Percentiles rank a stretch among this genome's conserved stretches.
Evolutionary conservation across 2,113 vertebrate genomes (phyloP).

Genomic region (Prolemur simus): DNA sequence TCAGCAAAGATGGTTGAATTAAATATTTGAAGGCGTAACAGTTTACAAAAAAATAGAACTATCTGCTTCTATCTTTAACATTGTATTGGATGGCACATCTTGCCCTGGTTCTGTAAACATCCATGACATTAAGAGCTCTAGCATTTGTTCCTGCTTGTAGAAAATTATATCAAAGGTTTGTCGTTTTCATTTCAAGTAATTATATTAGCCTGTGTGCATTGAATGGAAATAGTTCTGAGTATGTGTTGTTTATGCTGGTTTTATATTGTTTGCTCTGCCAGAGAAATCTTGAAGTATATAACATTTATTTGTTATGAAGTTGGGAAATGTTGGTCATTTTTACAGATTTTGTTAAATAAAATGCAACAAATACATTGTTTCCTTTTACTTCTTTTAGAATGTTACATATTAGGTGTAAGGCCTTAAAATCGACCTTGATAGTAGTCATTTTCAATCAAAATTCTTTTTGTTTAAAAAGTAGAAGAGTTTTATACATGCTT

Average conservation of each 20-base stretch:
- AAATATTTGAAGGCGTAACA: not conserved
- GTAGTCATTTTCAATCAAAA: slow-evolving; percentile 24
- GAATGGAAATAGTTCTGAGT: not conserved
- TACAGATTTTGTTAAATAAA: slow-evolving; percentile 38
- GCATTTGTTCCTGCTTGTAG: not conserved
- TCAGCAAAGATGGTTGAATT: not conserved
- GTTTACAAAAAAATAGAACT: not conserved
- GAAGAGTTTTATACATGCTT: not conserved
- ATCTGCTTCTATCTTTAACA: not conserved
- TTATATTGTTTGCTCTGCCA: slow-evolving; percentile 13
- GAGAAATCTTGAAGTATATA: not conserved
- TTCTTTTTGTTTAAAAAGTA: slow-evolving; percentile 20
- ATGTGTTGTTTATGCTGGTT: not conserved
- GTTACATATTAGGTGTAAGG: not conserved
- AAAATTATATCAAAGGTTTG: not conserved
- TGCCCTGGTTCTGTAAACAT: not conserved
- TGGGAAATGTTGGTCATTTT: slow-evolving; percentile 24
- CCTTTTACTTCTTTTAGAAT: slow-evolving; percentile 22
- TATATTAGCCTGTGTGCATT: not conserved
- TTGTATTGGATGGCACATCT: not conserved
- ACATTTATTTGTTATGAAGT: not conserved
- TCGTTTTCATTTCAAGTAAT: not conserved
- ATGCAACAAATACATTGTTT: not conserved
- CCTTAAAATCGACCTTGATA: slow-evolving; percentile 22
- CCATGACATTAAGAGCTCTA: not conserved